phyloP scores from a whole-genome alignment of 2,888 invertebrate species.

The Mesorhabditis belari region DNA sequence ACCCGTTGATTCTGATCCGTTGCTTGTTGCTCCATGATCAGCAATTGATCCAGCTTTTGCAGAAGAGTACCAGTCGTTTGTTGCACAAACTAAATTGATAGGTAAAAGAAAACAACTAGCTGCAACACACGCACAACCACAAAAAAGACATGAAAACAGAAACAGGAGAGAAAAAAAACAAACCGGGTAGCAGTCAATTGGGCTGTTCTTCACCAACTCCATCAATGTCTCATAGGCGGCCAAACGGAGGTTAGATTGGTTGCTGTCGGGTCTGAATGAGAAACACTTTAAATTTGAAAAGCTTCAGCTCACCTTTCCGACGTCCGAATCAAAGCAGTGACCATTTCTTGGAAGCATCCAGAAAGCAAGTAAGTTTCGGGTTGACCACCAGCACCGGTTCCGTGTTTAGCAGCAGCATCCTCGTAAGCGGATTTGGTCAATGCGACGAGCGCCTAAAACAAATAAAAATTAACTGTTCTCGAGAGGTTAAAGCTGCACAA shows the following conservation, averaged over 20 bases:
- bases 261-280: conserved; percentile 69
- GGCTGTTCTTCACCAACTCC: conserved; percentile 99
- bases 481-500: neutral
- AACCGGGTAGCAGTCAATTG: conserved; percentile 80
- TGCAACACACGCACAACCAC: too few relatives aligned
- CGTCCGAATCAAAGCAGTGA: conserved; percentile 80
- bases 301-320: conserved; percentile 68
- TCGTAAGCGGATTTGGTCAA: conserved; percentile 94
- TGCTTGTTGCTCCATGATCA: conserved; percentile 76
- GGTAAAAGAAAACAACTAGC: neutral
- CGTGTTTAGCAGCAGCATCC: conserved; percentile 62
- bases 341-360: conserved; percentile 83
- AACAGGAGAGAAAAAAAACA: too few relatives aligned
- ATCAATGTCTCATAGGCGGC: conserved; percentile 98
- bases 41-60: conserved; percentile 82
- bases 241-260: conserved; percentile 79
- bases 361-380: conserved; percentile 89
- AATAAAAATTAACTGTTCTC: neutral
- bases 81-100: conserved; percentile 65
- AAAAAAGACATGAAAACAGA: too few relatives aligned
- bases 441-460: conserved; percentile 72
- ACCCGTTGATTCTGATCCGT: conserved; percentile 68
- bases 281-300: neutral
- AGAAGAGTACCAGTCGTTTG: conserved; percentile 92
- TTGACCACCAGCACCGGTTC: conserved; percentile 56